These are phyloP conservation scores for Ctenodactylus gundi DNA, from an alignment of 2,113 vertebrate species.

Conservation along the genomic window DNA sequence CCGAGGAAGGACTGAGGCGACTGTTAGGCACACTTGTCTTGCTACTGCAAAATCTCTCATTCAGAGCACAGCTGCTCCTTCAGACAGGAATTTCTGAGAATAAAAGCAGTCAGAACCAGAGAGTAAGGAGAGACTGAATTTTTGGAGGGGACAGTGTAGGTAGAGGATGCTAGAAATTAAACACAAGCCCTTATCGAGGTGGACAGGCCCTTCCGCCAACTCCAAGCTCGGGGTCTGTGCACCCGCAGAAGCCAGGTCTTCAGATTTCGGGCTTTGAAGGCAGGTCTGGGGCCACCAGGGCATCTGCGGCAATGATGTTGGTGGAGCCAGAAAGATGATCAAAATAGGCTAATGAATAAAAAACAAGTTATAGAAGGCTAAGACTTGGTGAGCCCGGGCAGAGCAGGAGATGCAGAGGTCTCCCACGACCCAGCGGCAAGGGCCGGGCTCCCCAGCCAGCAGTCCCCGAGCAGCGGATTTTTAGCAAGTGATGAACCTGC, in stretches of 20 bases:
- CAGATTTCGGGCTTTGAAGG: background rate
- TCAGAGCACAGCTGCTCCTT: background rate
- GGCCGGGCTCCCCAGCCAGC: too few relatives aligned
- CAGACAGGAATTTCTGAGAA: background rate
- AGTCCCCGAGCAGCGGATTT: too few relatives aligned
- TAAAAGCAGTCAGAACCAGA: background rate
- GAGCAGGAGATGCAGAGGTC: background rate
- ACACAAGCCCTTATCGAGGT: too few relatives aligned
- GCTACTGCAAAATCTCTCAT: background rate
- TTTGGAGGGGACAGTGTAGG: too few relatives aligned
- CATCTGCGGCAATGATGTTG: background rate
- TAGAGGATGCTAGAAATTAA: too few relatives aligned
- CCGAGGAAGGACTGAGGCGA: background rate
- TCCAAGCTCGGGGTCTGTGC: too few relatives aligned
- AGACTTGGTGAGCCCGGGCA: background rate
- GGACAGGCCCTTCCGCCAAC: too few relatives aligned
- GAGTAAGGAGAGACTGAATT: background rate
- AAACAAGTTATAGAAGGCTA: background rate
- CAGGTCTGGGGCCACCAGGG: background rate
- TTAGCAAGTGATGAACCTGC: too few relatives aligned
- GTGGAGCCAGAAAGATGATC: background rate
- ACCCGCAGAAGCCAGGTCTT: background rate
- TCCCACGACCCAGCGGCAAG: too few relatives aligned
- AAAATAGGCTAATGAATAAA: background rate
- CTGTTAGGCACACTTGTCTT: background rate